Evolutionary conservation across 2,797 vertebrate species (phyloP), one percentile per base, ranked within the genome.

Genomic region (Aeoliscus strigatus): DNA sequence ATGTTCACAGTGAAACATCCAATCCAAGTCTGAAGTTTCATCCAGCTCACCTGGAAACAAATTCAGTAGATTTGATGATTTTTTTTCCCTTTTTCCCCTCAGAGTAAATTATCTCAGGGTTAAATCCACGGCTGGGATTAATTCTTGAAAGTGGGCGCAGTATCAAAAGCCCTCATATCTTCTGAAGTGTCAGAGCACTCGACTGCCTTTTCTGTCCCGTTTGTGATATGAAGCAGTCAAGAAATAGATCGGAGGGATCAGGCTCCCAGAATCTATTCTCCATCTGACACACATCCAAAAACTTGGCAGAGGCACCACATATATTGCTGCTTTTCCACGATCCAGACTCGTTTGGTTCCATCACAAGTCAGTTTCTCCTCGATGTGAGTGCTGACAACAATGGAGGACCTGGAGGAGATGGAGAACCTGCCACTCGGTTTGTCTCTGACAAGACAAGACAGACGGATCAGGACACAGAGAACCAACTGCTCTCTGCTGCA

Each of bases 231-330:
- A 76, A 73, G 59, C 61, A 58, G 36, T 44, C 37, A 57, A 40
- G 62, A 75, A 68, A 75, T 69, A 53, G 68, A 76, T 73, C 58
- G 51, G 40, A 61, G 46, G 72, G 68, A 76, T 83, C 74, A 73
- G 54, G 23, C 53, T 58, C 6, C 3, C 27, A 66, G 64, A 77
- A 69, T 70, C 58, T 62, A 69, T 74, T 70, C 45, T 43, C 42
- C 8, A n/a, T 59, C 46, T 37, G 23, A 4, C 25, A 15, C 30
- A 13, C 34, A 9, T 67, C 66, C 53, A 73, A 77, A 79, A 77
- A 81, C 60, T 62, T 66, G 58, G 68, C 59, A 73, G n/a, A n/a
- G n/a, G n/a, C n/a, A n/a, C n/a, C n/a, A n/a, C n/a, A n/a, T n/a
- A n/a, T n/a, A n/a, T n/a, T n/a, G n/a, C n/a, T n/a, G n/a, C n/a